Base-by-base conservation (phyloP, 1,140 invertebrate species). In the Magallana ariakensis region DNA sequence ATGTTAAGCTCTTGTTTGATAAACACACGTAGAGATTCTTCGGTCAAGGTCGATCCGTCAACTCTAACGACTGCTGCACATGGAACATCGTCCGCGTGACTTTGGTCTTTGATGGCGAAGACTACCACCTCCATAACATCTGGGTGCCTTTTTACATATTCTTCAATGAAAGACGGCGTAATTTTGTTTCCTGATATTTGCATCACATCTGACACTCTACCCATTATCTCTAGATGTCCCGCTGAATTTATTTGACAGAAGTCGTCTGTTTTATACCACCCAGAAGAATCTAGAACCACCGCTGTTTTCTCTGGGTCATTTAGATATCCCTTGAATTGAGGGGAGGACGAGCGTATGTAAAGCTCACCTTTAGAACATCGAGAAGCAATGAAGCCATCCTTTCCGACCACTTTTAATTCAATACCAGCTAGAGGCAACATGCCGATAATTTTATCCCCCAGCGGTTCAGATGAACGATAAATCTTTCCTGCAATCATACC, bases 261-360 rank as follows among this genome's bases (percentile, higher is more conserved):
- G 26, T 86, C 85, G 10, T 62, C 85, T 10, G 80, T 82, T 82
- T 54, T 82, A 80, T 46, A 86, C 85, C 85, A 86, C 0, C 85
- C 80, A 26, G n/a, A 54, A n/a, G 80, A 3, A 6, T 55, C 15
- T 8, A 86, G 16, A 2, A 53, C 46, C 8, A 54, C 26, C 82
- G 62, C 54, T 3, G 57, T 60, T 11, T 60, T 15, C 11, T 60
- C 13, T 0, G 60, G 33, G 9, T 86, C 53, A 60, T 46, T 62
- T 19, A 82, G 13, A 54, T 86, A 86, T 10, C 57, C 80, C n/a
- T 26, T 16, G n/a, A 57, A 80, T 13, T 53, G 75, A 19, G 26
- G 9, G 6, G n/a, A 26, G 6, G n/a, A 26, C 1, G 22, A 26
- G 15, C 85, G 55, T n/a, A 86, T 66, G 22, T 82, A 60, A 13